phyloP scores from a whole-genome alignment of 2,113 vertebrate species.

The Symphodus melops region DNA sequence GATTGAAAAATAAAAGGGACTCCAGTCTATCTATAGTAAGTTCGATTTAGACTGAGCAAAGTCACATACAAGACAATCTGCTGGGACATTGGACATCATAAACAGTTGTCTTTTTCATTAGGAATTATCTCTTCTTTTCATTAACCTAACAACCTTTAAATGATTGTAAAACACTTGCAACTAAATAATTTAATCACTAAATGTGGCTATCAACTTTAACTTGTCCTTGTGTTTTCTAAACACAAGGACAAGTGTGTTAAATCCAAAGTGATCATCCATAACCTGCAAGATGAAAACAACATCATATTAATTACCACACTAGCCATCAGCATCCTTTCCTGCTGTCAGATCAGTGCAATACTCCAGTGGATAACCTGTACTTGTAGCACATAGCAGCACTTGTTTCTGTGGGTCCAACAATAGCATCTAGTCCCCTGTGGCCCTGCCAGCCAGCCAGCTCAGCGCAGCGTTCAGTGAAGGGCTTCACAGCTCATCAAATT shows the following conservation, averaged over 20 bases:
- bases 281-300: conserved; percentile 9
- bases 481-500: conserved; percentile 69
- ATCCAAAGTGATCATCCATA: too few species aligned
- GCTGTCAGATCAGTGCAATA: conserved; percentile 53
- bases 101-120: background rate
- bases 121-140: background rate
- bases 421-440: conserved; percentile 67
- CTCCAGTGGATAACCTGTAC: conserved; percentile 46
- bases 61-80: background rate
- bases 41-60: conserved; percentile 3
- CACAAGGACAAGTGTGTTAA: too few species aligned
- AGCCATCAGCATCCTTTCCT: conserved; percentile 47
- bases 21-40: background rate
- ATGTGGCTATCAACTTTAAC: background rate
- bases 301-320: conserved; percentile 46
- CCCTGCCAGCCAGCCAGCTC: conserved; percentile 44
- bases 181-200: background rate
- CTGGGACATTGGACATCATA: background rate
- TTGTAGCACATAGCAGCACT: conserved; percentile 25
- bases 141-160: background rate
- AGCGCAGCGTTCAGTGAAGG: conserved; percentile 39
- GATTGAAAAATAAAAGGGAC: conserved; percentile 9
- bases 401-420: conserved; percentile 64
- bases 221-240: background rate
- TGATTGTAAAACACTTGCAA: background rate